Evolutionary conservation across 2,113 vertebrate genomes (phyloP).

Genomic region (Antennarius striatus): DNA sequence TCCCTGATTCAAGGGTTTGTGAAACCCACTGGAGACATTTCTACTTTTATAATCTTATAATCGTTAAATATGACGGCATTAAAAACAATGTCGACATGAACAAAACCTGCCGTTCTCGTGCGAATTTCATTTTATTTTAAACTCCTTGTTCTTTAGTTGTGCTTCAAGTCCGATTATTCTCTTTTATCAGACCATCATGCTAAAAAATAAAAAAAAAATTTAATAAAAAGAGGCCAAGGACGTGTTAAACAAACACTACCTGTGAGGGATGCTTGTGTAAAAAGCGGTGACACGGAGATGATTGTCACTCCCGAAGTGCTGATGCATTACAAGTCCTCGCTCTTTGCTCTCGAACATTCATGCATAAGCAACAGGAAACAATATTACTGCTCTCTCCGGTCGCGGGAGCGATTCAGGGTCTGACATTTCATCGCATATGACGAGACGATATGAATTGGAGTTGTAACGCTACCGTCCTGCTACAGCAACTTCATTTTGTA

Average conservation of each 20-base stretch:
- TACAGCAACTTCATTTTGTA: background rate
- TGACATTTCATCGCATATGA: too few species aligned
- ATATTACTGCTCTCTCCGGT: background rate
- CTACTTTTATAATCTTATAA: background rate
- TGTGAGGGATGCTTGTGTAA: background rate
- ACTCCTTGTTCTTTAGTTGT: background rate
- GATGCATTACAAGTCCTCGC: too few species aligned
- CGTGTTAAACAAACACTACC: background rate
- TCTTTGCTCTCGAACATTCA: background rate
- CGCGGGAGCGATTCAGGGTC: too few species aligned
- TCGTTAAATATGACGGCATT: background rate
- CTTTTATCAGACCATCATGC: background rate
- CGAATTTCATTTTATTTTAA: background rate
- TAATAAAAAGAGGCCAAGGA: too few species aligned
- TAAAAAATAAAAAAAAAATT: too few species aligned
- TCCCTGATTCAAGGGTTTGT: background rate
- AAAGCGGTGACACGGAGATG: background rate
- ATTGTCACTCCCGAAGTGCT: too few species aligned
- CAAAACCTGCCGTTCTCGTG: too few species aligned
- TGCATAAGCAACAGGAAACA: constrained; percentile 7
- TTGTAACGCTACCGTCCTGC: background rate
- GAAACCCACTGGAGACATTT: background rate
- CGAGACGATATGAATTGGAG: too few species aligned
- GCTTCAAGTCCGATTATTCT: background rate
- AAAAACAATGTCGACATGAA: too few species aligned